Conservation (phyloP, 2,797 vertebrate genomes). For the Epinephelus coioides region DNA sequence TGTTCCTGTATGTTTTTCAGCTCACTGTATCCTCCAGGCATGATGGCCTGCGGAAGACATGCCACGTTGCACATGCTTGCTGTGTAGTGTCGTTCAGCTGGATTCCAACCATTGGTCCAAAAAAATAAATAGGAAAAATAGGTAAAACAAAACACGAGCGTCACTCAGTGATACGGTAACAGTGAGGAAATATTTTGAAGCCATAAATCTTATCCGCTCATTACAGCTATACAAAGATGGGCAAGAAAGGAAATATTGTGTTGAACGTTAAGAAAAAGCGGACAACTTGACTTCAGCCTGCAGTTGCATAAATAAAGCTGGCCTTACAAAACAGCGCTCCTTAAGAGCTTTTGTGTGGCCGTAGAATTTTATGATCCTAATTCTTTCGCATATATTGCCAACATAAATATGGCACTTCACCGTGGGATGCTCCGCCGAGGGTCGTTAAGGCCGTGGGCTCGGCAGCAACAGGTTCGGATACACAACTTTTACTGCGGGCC, state of each 20-base stretch:
- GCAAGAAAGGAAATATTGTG: slow-evolving; percentile 79
- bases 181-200: slow-evolving; percentile 66
- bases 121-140: slow-evolving; percentile 64
- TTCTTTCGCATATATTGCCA: slow-evolving; percentile 98
- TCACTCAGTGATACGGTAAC: slow-evolving; percentile 60
- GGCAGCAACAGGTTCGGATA: slow-evolving; percentile 94
- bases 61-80: slow-evolving; percentile 54
- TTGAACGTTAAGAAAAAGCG: slow-evolving; percentile 54
- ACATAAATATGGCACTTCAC: slow-evolving; percentile 96
- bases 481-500: slow-evolving; percentile 94
- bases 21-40: slow-evolving; percentile 54
- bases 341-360: slow-evolving; percentile 94
- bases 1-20: slow-evolving; percentile 44
- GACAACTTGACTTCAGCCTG: slow-evolving; percentile 68
- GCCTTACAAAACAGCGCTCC: slow-evolving; percentile 70
- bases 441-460: slow-evolving; percentile 88
- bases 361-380: slow-evolving; percentile 96
- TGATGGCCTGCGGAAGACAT: slow-evolving; percentile 56
- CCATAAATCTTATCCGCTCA: slow-evolving; percentile 68
- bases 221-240: slow-evolving; percentile 58
- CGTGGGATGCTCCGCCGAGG: slow-evolving; percentile 91
- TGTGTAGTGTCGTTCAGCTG: slow-evolving; percentile 42
- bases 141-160: slow-evolving; percentile 56
- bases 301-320: slow-evolving; percentile 80
- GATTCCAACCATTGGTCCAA: slow-evolving; percentile 45